Evolutionary conservation across 2,113 vertebrate species (phyloP).

Genomic region (Sylvia atricapilla): DNA sequence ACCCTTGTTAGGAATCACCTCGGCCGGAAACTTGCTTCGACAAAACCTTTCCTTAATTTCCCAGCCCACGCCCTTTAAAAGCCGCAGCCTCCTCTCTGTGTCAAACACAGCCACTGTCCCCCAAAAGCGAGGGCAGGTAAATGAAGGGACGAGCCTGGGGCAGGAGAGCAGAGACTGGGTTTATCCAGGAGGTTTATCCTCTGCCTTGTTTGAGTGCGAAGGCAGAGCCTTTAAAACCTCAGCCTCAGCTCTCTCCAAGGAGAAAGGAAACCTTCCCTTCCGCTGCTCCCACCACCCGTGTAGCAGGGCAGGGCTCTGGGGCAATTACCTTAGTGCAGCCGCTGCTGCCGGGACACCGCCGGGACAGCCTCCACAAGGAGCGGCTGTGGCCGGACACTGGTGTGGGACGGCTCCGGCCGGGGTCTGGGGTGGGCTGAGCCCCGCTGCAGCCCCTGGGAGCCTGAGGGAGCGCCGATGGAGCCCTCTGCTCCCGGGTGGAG

Average conservation of each 20-base stretch:
- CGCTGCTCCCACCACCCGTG: accelerated
- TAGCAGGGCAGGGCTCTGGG: accelerated
- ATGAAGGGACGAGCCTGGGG: accelerated
- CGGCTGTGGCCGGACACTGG: accelerated
- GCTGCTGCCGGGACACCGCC: accelerated
- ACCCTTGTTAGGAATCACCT: neutral
- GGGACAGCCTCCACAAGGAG: accelerated
- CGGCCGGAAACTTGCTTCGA: neutral
- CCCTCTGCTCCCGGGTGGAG: accelerated
- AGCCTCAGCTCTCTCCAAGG: too few species aligned
- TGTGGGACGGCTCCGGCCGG: accelerated
- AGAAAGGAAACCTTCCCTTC: neutral
- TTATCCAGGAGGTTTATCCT: neutral
- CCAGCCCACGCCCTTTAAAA: accelerated
- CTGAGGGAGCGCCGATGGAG: too few species aligned
- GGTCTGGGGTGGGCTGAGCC: too few species aligned
- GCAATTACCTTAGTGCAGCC: accelerated
- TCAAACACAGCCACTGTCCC: accelerated
- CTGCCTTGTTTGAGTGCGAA: accelerated
- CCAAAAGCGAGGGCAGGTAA: accelerated
- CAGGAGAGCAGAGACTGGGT: accelerated
- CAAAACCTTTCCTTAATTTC: neutral
- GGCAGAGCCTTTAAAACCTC: neutral
- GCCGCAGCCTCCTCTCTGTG: neutral
- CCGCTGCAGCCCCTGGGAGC: neutral